Evolutionary conservation across 2,888 invertebrate genomes (phyloP).

Genomic region (Cataglyphis altisquamis): DNA sequence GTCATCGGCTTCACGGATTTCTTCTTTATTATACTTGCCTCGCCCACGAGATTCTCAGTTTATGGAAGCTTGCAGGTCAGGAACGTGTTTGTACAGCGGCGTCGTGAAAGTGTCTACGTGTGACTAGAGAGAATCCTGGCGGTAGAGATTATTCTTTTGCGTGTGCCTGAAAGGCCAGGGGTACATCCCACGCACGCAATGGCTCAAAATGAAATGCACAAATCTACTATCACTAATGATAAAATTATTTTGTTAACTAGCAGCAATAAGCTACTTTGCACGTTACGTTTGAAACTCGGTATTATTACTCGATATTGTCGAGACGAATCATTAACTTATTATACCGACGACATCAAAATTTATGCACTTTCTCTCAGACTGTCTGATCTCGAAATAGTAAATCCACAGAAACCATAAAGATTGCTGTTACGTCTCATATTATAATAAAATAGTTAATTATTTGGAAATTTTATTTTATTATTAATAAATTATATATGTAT

Average conservation of each 20-base stretch:
- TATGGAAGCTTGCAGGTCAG: conserved; percentile 75
- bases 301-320: conserved; percentile 31
- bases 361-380: conserved; percentile 34
- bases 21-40: conserved; percentile 65
- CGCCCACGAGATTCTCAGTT: conserved; percentile 76
- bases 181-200: conserved; percentile 54
- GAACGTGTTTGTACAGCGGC: conserved; percentile 59
- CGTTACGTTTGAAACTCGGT: conserved; percentile 13
- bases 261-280: not conserved
- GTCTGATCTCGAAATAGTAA: not conserved
- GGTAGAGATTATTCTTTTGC: conserved; percentile 30
- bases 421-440: not conserved
- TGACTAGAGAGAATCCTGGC: conserved; percentile 46
- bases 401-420: not conserved
- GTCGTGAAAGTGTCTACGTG: conserved; percentile 75
- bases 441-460: too few species aligned
- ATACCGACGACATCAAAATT: conserved; percentile 19
- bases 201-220: conserved; percentile 1
- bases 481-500: not conserved
- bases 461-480: not conserved
- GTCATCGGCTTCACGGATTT: conserved; percentile 59
- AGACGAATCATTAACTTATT: conserved; percentile 2
- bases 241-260: not conserved
- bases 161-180: not conserved
- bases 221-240: not conserved